Conservation (phyloP, 2,888 invertebrate species). For the Temnothorax ravouxi region DNA sequence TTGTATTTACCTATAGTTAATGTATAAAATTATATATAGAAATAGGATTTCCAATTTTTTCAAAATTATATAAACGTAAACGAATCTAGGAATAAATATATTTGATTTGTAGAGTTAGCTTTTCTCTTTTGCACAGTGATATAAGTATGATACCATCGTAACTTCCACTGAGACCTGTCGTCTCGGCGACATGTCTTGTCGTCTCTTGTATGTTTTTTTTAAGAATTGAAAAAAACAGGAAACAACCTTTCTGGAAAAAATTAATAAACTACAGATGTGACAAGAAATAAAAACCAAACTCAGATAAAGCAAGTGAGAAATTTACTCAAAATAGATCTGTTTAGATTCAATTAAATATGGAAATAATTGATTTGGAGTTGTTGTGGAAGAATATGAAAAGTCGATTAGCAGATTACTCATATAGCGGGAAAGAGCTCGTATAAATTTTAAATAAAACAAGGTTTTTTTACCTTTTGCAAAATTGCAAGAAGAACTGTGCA, state of each 20-base stretch:
- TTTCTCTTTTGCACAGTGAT: conserved; percentile 1
- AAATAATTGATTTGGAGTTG: conserved; percentile 82
- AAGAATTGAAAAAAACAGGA: conserved; percentile 87
- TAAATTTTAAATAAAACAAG: conserved; percentile 84
- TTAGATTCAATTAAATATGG: conserved; percentile 4
- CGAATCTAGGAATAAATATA: neutral
- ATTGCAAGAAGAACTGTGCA: conserved; percentile 85
- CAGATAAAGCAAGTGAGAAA: conserved; percentile 86
- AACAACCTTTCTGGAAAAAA: conserved; percentile 87
- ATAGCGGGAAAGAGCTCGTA: conserved; percentile 87
- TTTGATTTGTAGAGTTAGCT: neutral
- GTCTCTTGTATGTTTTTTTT: no score
- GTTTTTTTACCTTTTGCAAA: conserved; percentile 74
- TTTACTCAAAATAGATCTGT: neutral
- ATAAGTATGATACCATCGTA: conserved; percentile 7
- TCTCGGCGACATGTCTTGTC: neutral
- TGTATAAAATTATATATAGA: conserved; percentile 26
- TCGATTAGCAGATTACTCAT: conserved; percentile 87
- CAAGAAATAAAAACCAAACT: conserved; percentile 86
- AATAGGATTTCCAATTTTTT: neutral
- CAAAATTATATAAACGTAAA: neutral
- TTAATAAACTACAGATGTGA: conserved; percentile 87
- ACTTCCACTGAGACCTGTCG: neutral
- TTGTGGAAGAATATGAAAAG: conserved; percentile 88
- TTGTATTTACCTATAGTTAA: conserved; percentile 4